Evolutionary conservation across 2,888 invertebrate species (phyloP).

Genomic region (Megaustenia siamemsis): DNA sequence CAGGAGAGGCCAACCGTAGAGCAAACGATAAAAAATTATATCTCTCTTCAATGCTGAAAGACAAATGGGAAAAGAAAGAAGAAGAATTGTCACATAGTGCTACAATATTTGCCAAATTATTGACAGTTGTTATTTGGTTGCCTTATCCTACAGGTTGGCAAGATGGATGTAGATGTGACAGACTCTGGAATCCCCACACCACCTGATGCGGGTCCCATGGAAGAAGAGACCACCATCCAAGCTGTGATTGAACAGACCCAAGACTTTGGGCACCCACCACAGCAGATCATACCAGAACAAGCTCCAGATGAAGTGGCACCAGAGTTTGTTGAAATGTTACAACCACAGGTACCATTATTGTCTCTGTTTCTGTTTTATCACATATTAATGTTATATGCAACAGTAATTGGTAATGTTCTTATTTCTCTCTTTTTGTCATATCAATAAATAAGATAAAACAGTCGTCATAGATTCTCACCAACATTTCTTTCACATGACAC

Average conservation of each 20-base stretch:
- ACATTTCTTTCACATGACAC: too few species aligned
- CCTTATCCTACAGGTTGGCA: constrained; percentile 9
- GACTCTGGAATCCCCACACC: constrained; percentile 57
- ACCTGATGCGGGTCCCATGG: constrained; percentile 61
- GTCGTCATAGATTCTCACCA: too few species aligned
- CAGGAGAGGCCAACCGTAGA: too few species aligned
- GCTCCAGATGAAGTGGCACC: constrained; percentile 72
- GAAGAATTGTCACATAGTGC: not conserved
- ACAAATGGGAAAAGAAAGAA: too few species aligned
- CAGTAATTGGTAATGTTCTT: too few species aligned
- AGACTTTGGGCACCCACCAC: constrained; percentile 62
- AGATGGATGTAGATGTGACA: constrained; percentile 54
- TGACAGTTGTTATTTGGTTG: not conserved
- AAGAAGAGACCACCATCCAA: constrained; percentile 63
- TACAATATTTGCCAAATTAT: not conserved
- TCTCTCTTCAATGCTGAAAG: too few species aligned
- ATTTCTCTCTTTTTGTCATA: too few species aligned
- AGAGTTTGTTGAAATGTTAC: constrained; percentile 75
- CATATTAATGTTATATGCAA: too few species aligned
- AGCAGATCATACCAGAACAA: constrained; percentile 60
- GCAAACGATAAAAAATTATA: too few species aligned
- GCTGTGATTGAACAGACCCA: constrained; percentile 56
- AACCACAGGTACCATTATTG: constrained; percentile 64
- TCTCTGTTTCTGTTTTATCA: too few species aligned
- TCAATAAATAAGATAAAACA: too few species aligned